phyloP scores from a whole-genome alignment of 2,113 vertebrate species.

The Pao palembangensis region DNA sequence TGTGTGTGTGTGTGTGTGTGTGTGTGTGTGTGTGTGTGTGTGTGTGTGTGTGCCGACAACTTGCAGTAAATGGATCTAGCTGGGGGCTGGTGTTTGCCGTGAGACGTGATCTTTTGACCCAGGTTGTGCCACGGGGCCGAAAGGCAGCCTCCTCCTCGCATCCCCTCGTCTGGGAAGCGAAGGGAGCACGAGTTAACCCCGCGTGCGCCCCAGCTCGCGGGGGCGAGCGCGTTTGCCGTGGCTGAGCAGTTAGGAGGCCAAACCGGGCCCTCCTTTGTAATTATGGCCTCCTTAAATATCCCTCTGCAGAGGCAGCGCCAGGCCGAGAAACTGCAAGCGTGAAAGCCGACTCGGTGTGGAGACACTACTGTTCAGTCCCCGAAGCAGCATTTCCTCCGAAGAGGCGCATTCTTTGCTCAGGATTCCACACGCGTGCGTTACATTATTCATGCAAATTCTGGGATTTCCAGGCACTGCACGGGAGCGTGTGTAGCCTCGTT shows the following conservation, averaged over 20 bases:
- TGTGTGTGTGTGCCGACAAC: too few species aligned
- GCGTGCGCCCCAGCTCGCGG: conserved; percentile 17
- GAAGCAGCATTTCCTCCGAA: conserved; percentile 32
- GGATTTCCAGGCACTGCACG: conserved; percentile 12
- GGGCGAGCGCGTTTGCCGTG: conserved; percentile 40
- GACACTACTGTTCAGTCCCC: too few species aligned
- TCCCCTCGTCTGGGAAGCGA: too few species aligned
- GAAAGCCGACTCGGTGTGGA: background rate
- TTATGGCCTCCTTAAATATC: conserved; percentile 68
- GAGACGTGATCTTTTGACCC: conserved; percentile 21
- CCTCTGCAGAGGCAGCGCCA: conserved; percentile 32
- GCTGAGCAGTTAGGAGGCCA: conserved; percentile 39
- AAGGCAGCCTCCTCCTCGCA: background rate
- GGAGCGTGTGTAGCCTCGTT: conserved; percentile 68
- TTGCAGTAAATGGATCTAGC: conserved; percentile 14
- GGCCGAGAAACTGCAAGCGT: conserved; percentile 3
- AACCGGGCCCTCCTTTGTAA: conserved; percentile 69
- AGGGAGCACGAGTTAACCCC: too few species aligned
- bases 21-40: too few species aligned
- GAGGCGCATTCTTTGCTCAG: conserved; percentile 30
- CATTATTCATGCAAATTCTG: conserved; percentile 20
- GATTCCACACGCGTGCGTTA: conserved; percentile 22
- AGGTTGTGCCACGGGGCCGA: conserved; percentile 20
- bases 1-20: too few species aligned
- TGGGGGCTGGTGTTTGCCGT: conserved; percentile 6